Conservation (phyloP, 1,140 invertebrate genomes). For the Eurosta solidaginis region DNA sequence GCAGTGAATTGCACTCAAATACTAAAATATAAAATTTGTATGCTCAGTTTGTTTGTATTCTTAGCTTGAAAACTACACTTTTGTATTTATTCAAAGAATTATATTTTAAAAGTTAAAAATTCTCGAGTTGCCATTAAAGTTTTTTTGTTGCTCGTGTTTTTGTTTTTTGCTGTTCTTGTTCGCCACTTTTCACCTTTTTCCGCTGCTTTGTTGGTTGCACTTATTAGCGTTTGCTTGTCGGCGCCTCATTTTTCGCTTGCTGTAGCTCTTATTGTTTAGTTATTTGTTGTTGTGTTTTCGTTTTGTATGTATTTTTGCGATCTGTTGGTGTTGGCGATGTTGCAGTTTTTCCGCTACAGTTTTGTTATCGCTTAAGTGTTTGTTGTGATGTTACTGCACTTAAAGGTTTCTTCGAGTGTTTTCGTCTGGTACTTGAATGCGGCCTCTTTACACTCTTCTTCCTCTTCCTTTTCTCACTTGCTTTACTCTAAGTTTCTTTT, state of each 20-base stretch:
- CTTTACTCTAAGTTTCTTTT: no score
- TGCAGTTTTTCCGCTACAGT: background rate
- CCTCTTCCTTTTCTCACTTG: background rate
- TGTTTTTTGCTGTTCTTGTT: background rate
- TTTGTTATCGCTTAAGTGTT: background rate
- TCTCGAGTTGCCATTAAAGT: background rate
- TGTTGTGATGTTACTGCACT: conserved; percentile 15
- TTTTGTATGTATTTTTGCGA: background rate
- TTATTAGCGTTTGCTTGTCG: background rate
- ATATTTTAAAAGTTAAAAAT: background rate
- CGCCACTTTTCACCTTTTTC: background rate
- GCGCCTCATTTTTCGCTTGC: background rate
- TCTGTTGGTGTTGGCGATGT: conserved; percentile 6
- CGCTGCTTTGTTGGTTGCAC: background rate
- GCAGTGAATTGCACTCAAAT: background rate
- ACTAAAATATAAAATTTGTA: background rate
- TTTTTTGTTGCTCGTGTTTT: no score
- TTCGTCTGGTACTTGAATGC: background rate
- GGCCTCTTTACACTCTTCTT: background rate
- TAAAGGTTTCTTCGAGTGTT: background rate
- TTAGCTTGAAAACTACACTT: background rate
- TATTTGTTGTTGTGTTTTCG: background rate
- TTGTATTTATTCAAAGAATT: background rate
- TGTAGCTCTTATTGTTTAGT: background rate
- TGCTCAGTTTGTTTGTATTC: background rate